A percentile compares a stretch with the other conserved stretches of the same genome.
phyloP scores from a whole-genome alignment of 2,113 vertebrate species.

The Phyllopteryx taeniolatus region DNA sequence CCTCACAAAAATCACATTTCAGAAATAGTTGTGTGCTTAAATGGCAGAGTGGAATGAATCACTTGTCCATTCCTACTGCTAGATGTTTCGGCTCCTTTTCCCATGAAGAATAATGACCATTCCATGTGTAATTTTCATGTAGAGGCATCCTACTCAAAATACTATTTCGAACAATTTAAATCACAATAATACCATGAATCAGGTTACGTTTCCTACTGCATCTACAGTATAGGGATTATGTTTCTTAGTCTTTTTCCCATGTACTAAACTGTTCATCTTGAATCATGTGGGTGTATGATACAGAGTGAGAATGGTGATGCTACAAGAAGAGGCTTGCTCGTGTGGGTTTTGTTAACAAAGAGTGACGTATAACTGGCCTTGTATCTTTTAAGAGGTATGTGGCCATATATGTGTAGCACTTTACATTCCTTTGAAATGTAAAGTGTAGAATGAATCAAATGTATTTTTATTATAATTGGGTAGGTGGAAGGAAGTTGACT shows the following conservation, averaged over 20 bases:
- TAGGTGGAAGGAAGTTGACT: conserved; percentile 21
- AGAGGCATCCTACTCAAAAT: not conserved
- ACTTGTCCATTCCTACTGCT: not conserved
- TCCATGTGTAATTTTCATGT: not conserved
- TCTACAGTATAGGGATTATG: not conserved
- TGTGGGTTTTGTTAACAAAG: conserved; percentile 20
- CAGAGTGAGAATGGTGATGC: not conserved
- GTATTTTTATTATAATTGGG: not conserved
- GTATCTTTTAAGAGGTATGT: not conserved
- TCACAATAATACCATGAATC: not conserved
- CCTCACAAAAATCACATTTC: too few species aligned
- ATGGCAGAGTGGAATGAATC: not conserved
- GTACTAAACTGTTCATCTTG: not conserved
- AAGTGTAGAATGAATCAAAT: not conserved
- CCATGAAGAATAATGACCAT: conserved; percentile 11
- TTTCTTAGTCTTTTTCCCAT: not conserved
- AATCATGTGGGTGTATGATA: conserved; percentile 4
- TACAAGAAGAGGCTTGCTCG: not conserved
- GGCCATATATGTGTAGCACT: not conserved
- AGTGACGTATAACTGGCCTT: not conserved
- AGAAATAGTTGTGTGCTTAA: not conserved
- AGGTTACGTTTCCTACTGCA: not conserved
- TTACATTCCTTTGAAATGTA: not conserved
- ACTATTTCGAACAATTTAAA: not conserved
- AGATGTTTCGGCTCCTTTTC: conserved; percentile 1